Evolutionary conservation across 2,797 vertebrate species (phyloP), one percentile per base, ranked within the genome.

Genomic region (Lacerta bilineata): DNA sequence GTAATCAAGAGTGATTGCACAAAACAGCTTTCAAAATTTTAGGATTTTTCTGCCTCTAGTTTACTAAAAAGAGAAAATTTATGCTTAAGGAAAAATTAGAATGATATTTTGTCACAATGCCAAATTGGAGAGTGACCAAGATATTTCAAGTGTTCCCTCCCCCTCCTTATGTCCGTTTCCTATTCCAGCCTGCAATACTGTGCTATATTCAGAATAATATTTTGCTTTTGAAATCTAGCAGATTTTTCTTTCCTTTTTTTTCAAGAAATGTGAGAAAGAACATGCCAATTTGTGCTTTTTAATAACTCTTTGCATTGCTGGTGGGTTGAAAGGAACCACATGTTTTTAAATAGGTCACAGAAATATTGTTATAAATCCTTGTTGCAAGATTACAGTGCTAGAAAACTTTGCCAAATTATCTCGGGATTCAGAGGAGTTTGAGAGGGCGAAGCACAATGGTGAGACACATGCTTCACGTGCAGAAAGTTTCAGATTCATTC

Each of bases 41-140:
- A 29, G 43, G 78, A 27, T 10, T 69, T 84, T 87, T 90, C 66
- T 74, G n/a, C 91, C 68, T 46, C 61, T 85, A 83, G 78, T 46
- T 78, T 50, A 23, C 15, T 79, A 11, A 82, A 68, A 84, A 80
- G 36, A 2, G 25, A 66, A 27, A n/a, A 55, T 82, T 61, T 87
- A 91, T 92, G 77, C 89, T 91, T 82, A 88, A 93, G 89, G 91
- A 88, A 93, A 33, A 91, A 90, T 91, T 89, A 91, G 64, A 83
- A 59, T 55, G 15, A 27, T 27, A 43, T 4, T 46, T 80, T 72
- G 39, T 43, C 76, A 29, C 10, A 20, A 27, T 27, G 83, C 76
- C 39, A 66, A 78, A 29, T 84, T 59, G 25, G 76, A 84, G 68
- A 11, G 2, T 18, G 27, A n/a, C 36, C 66, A 46, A 68, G 64